Conservation (phyloP, 2,888 invertebrate genomes). For the Clitarchus hookeri region DNA sequence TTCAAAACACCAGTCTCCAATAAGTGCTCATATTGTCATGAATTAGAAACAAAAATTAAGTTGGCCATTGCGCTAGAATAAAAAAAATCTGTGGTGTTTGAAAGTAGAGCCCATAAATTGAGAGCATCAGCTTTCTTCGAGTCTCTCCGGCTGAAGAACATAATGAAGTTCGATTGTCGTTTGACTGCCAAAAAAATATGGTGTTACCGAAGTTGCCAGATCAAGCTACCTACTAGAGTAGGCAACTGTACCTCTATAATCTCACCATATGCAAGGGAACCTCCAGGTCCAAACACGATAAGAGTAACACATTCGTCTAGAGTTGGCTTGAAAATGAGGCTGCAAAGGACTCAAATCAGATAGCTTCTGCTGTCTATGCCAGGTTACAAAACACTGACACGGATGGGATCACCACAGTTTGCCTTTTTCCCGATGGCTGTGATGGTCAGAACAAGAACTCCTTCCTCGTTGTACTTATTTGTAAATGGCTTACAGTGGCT, state of each 20-base stretch:
- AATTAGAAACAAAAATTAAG: conserved; percentile 4
- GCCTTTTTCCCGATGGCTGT: not conserved
- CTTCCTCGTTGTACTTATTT: not conserved
- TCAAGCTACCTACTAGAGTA: conserved; percentile 49
- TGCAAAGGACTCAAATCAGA: conserved; percentile 49
- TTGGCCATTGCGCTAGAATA: not conserved
- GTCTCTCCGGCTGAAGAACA: conserved; percentile 38
- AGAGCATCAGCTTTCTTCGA: conserved; percentile 44
- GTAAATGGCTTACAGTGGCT: not conserved
- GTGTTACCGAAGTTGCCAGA: conserved; percentile 48
- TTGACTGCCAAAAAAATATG: conserved; percentile 50
- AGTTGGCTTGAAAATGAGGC: conserved; percentile 48
- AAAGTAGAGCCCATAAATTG: conserved; percentile 40
- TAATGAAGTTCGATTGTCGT: conserved; percentile 44
- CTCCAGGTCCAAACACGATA: conserved; percentile 47
- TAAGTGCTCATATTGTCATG: conserved; percentile 12
- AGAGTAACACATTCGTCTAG: conserved; percentile 47
- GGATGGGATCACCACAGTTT: not conserved
- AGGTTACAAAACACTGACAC: not conserved
- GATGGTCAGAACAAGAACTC: not conserved
- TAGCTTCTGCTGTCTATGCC: not conserved
- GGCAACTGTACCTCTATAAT: not conserved
- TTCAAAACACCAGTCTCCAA: not conserved
- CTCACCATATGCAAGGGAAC: not conserved
- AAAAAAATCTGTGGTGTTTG: not conserved